phyloP scores from a whole-genome alignment of 2,797 vertebrate genomes.

The Selene dorsalis region DNA sequence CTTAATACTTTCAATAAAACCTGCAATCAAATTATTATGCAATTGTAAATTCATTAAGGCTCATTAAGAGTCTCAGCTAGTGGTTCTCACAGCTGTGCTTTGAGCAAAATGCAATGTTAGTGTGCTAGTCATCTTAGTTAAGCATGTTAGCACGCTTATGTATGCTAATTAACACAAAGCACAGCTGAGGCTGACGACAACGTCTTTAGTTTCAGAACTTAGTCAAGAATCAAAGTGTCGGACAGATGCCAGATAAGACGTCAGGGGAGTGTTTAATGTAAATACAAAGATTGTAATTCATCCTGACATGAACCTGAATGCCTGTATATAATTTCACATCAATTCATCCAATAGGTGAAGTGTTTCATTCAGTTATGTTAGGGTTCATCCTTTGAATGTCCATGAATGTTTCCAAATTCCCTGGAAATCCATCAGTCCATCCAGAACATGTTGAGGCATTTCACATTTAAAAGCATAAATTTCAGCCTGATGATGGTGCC shows the following conservation, averaged over 20 bases:
- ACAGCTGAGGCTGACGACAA: neutral
- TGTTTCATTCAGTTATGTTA: neutral
- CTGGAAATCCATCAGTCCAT: neutral
- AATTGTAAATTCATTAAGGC: neutral
- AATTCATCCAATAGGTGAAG: neutral
- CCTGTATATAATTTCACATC: neutral
- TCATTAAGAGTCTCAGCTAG: neutral
- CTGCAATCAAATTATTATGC: neutral
- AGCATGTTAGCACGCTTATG: neutral
- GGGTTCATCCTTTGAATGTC: neutral
- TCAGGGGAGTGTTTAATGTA: neutral
- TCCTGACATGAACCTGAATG: neutral
- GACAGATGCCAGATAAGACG: neutral
- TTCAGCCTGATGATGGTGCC: neutral
- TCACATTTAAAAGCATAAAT: neutral
- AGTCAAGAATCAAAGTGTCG: neutral
- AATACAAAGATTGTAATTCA: neutral
- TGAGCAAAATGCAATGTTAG: neutral
- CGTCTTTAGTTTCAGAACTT: neutral
- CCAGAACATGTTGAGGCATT: neutral
- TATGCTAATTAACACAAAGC: neutral
- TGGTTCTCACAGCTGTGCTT: neutral
- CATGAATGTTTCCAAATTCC: no score
- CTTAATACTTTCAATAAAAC: constrained; percentile 6
- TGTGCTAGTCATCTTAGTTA: neutral